Base-by-base conservation (phyloP, 2,113 vertebrate species). In the Aspiorhynchus laticeps region DNA sequence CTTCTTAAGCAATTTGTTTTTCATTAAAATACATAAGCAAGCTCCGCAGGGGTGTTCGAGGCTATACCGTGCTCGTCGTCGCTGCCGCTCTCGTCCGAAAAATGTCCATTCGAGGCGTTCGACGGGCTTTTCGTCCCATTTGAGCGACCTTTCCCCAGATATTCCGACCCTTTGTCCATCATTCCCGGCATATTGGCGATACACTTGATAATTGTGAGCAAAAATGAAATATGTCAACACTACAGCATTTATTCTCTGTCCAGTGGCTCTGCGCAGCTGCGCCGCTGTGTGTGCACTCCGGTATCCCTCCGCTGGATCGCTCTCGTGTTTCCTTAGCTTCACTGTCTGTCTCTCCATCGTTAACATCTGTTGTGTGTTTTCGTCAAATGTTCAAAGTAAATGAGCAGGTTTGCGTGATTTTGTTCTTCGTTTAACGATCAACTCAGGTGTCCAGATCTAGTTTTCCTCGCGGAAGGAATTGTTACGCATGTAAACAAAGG, bases 31-130 rank as follows among this genome's bases (percentile, higher is more conserved):
- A 0, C 21, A 26, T 53, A n/a, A 33, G 46, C 46, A 53, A 78
- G 6, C 76, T 88, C 74, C 67, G 48, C 86, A 75, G 76, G 38
- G 26, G 76, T 94, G 95, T 95, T 95, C 92, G 95, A 96, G 95
- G 96, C 96, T 96, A 96, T 94, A 93, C 97, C 97, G 95, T 97
- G 97, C 90, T 98, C 97, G 94, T 98, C 97, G 95, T 97, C 96
- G 94, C 97, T 96, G 92, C 95, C 96, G 91, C 97, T 97, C 69
- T 98, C 97, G 90, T 98, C 97, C 4, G 96, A 96, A 90, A 95
- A 96, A 94, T 96, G 97, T 90, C 97, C 97, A 91, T 98, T 97
- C 56, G 97, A 96, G 14, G 97, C 96, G 86, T 94, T 96, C 56
- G 95, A 95, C 61, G 96, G 96, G 93, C 95, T 97, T 95, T 97